A percentile compares a stretch with the other conserved stretches of the same genome.
phyloP scores from a whole-genome alignment of 2,888 invertebrate species.

The Mycogona germanica region DNA sequence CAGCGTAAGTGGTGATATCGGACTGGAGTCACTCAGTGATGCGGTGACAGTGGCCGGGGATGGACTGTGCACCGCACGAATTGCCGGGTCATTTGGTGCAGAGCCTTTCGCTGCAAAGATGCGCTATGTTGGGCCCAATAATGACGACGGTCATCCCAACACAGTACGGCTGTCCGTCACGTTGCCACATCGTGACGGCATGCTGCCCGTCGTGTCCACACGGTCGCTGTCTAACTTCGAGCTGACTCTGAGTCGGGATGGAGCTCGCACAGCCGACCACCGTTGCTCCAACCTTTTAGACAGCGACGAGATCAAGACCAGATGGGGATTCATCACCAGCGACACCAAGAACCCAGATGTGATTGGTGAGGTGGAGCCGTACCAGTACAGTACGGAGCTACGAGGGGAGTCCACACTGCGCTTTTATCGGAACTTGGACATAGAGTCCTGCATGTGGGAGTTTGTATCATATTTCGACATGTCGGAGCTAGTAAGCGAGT shows the following conservation, averaged over 20 bases:
- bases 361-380: constrained; percentile 30
- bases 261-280: constrained; percentile 31
- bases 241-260: constrained; percentile 32
- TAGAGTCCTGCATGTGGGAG: constrained; percentile 35
- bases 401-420: constrained; percentile 24
- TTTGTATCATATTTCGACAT: constrained; percentile 33
- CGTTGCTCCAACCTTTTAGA: constrained; percentile 34
- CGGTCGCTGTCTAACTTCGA: constrained; percentile 33
- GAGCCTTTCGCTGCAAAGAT: constrained; percentile 34
- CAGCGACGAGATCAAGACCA: constrained; percentile 26
- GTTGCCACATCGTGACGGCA: constrained; percentile 34
- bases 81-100: constrained; percentile 29
- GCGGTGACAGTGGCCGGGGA: constrained; percentile 27
- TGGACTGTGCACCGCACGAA: constrained; percentile 29
- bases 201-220: constrained; percentile 34
- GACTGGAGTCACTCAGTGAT: constrained; percentile 30
- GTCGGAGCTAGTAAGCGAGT: constrained; percentile 33
- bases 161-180: constrained; percentile 30
- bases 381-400: constrained; percentile 29
- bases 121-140: constrained; percentile 34
- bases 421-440: constrained; percentile 34
- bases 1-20: constrained; percentile 31
- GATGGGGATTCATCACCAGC: constrained; percentile 30
- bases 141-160: constrained; percentile 31
- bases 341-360: constrained; percentile 27